Base-by-base conservation (phyloP, 2,888 invertebrate species). In the Melieria omissa region DNA sequence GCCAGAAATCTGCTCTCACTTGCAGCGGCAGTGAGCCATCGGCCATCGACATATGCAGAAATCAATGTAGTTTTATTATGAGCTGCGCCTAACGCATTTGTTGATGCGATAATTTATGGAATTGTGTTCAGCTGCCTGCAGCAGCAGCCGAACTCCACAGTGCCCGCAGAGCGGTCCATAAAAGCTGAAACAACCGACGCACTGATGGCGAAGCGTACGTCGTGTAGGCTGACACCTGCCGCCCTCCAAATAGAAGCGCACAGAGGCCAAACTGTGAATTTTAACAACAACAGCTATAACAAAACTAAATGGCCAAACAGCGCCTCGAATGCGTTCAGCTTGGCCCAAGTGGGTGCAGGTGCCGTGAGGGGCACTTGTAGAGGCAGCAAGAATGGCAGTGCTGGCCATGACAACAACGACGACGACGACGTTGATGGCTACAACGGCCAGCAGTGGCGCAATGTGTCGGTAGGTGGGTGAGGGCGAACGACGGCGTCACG, bases 21-120 rank as follows among this genome's bases (percentile, higher is more conserved):
- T 44, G 9, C 57, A 45, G 29, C 14, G 49, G 45, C 52, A 52
- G 42, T 6, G 10, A 5, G 5, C 9, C 16, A 29, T 41, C 65
- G 65, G 70, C 73, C 73, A 71, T 72, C 44, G 12, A 44, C 41
- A 49, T 68, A 14, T 47, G 75, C 75, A 63, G 75, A 77, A 80
- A 83, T 83, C 82, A 81, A 82, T 83, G 83, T 79, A 78, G 77
- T 61, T 65, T 66, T 71, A 63, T 66, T 52, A 69, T 64, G 55
- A 60, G 55, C 54, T 58, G 7, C 60, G 57, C 45, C 69, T 63
- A 60, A 72, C 58, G 45, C 65, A 60, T 64, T 67, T 47, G 61
- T 65, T 65, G 72, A 74, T 74, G 74, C 64, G 72, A 60, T 67
- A 70, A 72, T 72, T 74, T 74, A 74, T 74, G 61, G 64, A 42